Evolutionary conservation across 1,140 invertebrate genomes (phyloP), one percentile per base, ranked within the genome.

Genomic region (Globodera ellingtonae): DNA sequence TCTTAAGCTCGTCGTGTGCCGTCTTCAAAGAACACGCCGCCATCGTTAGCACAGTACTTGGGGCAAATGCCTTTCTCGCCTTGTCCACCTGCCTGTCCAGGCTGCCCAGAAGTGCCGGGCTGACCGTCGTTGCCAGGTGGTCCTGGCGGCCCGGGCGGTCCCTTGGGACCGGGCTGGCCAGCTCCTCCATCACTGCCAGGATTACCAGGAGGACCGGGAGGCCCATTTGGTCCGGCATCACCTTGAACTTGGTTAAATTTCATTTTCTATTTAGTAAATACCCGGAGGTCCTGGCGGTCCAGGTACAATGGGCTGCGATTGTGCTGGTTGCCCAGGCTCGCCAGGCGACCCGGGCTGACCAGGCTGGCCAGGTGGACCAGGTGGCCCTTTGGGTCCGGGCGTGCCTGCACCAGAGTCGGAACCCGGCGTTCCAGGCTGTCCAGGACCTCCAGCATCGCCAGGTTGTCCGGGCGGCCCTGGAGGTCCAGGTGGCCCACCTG

Each of bases 41-140:
- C 82, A 59, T 83, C 82, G 82, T 84, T 84, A 50, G 82, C 82
- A 83, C 82, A 83, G 70, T 83, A 83, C 66, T 83, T 83, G 15
- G 82, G 82, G 79, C 82, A 83, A 79, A 83, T 84, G 75, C 82
- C 82, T 24, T 84, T 84, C n/a, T 83, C 82, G 76, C 81, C 81
- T 21, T 80, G 81, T 44, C 47, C 75, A n/a, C 80, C 80, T 10
- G 80, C 46, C 9, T 83, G 82, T 62, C 80, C 80, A 7, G 80
- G 80, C 82, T 84, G 82, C 1, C 80, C 80, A 4, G 80, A 66
- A 7, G 71, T 21, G 52, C 80, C 80, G 35, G 82, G 80, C 70
- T 80, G 75, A 78, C 80, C 80, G 52, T 80, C 80, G 15, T 72
- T 48, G 48, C 80, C 80, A 59, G 81, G 77, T 13, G 82, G 82